Evolutionary conservation across 1,140 invertebrate genomes (phyloP).

Genomic region (Cataglyphis hispanica): DNA sequence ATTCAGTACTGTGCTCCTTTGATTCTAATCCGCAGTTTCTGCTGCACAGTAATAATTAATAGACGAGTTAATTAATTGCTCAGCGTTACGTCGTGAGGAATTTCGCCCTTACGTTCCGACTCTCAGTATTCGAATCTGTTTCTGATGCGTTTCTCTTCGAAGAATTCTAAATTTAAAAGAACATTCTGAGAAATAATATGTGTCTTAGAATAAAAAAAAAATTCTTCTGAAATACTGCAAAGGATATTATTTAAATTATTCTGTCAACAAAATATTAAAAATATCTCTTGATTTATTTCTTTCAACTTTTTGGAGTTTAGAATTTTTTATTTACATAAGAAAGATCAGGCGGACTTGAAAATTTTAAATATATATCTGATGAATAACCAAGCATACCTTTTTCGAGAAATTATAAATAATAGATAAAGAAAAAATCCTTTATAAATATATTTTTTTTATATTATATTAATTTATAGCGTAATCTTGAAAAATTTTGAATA

Average conservation of each 20-base stretch:
- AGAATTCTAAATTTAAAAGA: conserved; percentile 3
- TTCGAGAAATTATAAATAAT: background rate
- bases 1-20: conserved; percentile 68
- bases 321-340: background rate
- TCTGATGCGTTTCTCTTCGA: background rate
- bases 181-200: background rate
- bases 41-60: conserved; percentile 65
- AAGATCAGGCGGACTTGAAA: background rate
- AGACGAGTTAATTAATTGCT: conserved; percentile 70
- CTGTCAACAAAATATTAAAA: background rate
- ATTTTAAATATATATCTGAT: background rate
- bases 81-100: conserved; percentile 38
- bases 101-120: background rate
- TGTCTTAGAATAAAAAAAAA: background rate
- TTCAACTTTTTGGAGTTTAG: background rate
- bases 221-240: background rate
- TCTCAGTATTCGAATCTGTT: background rate
- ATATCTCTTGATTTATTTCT: conserved; percentile 6
- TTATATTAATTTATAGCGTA: background rate
- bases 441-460: background rate
- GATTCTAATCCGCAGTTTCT: conserved; percentile 63
- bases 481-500: background rate
- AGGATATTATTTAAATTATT: background rate
- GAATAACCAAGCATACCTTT: background rate
- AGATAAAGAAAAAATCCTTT: background rate